These are phyloP conservation scores for Oreochromis grahami DNA, from an alignment of 2,797 vertebrate genomes.

Conservation along the genomic window DNA sequence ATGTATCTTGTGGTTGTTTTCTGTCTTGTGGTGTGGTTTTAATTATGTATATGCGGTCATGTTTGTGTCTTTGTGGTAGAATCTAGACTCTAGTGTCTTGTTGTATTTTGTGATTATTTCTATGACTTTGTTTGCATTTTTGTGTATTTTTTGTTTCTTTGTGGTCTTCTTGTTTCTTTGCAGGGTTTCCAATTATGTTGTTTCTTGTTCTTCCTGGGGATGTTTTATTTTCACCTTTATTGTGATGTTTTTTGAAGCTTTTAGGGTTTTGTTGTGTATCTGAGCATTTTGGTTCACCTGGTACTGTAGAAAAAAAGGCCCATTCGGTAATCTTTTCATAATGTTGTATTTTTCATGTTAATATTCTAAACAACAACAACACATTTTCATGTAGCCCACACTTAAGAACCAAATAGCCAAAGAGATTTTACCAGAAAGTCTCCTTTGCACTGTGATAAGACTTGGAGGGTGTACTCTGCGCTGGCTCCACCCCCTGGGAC, in stretches of 20 bases:
- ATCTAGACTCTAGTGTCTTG: neutral
- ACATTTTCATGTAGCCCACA: neutral
- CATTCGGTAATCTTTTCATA: neutral
- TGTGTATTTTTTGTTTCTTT: neutral
- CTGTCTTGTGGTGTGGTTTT: neutral
- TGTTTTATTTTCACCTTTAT: neutral
- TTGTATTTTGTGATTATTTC: neutral
- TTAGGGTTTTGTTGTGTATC: neutral
- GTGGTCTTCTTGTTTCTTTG: neutral
- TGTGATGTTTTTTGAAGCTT: neutral
- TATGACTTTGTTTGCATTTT: neutral
- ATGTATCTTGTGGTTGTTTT: neutral
- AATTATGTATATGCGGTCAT: neutral
- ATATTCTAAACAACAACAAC: neutral
- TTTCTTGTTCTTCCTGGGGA: neutral
- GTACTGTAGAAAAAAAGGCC: neutral
- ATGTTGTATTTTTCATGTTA: neutral
- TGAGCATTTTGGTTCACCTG: neutral
- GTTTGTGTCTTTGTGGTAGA: neutral
- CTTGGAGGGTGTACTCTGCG: conserved; percentile 85
- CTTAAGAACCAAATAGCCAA: neutral
- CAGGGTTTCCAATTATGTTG: neutral
- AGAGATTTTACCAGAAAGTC: conserved; percentile 85
- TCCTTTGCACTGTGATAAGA: conserved; percentile 87
- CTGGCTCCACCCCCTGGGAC: conserved; percentile 86